Conservation (phyloP, 2,888 invertebrate species). For the Platypus cylindrus region DNA sequence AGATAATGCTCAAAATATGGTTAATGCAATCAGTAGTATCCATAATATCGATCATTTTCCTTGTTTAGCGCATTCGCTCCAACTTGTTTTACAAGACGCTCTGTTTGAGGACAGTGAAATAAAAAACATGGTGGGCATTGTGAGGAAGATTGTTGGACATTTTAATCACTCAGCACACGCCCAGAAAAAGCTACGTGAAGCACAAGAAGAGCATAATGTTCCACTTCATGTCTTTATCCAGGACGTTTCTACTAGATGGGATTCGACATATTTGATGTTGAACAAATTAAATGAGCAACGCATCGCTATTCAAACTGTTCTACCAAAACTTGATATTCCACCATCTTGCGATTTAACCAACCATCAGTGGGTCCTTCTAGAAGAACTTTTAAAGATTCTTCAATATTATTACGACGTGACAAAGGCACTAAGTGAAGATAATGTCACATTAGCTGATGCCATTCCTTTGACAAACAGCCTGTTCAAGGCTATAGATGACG, state of each 20-base stretch:
- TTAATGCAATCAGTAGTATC: conserved; percentile 1
- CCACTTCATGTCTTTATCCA: not conserved
- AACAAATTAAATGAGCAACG: conserved; percentile 1
- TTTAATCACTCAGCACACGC: not conserved
- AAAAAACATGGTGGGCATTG: not conserved
- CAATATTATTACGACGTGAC: conserved; percentile 1
- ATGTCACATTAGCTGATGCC: conserved; percentile 2
- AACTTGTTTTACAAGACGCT: conserved; percentile 1
- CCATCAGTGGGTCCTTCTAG: not conserved
- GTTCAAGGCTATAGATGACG: not conserved
- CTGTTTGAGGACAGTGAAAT: conserved; percentile 1
- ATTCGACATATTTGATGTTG: not conserved
- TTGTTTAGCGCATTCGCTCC: conserved; percentile 2
- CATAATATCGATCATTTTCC: not conserved
- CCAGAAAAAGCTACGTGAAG: not conserved
- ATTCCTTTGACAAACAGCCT: conserved; percentile 1
- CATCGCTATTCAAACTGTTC: conserved; percentile 1
- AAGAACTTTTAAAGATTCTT: not conserved
- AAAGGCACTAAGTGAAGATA: conserved; percentile 1
- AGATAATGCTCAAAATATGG: conserved; percentile 3
- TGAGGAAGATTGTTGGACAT: conserved; percentile 1
- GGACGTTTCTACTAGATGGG: conserved; percentile 1
- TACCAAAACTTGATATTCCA: not conserved
- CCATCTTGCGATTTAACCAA: not conserved
- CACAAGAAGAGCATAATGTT: not conserved